Conservation (phyloP, 2,797 vertebrate genomes). For the Microcaecilia unicolor region DNA sequence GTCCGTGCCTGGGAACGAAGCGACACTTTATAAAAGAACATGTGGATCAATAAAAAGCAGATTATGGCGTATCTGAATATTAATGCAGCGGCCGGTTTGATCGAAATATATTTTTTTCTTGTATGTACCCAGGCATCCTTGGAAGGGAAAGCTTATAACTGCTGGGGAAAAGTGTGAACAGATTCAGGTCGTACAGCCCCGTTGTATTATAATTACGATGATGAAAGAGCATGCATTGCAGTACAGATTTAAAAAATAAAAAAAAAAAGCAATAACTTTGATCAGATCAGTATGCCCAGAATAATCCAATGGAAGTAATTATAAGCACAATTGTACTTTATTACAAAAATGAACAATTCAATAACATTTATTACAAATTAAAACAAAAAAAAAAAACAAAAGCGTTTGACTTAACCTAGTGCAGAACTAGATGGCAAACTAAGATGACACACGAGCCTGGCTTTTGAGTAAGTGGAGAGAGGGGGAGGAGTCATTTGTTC, state of each 20-base stretch:
- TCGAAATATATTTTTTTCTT: neutral
- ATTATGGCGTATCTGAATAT: slow-evolving; percentile 11
- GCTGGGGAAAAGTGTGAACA: slow-evolving; percentile 1
- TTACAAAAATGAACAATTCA: no score
- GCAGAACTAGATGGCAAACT: no score
- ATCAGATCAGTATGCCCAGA: no score
- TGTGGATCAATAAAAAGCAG: slow-evolving; percentile 19
- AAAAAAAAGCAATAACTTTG: neutral
- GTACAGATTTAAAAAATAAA: no score
- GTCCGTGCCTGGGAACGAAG: slow-evolving; percentile 6
- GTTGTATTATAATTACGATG: neutral
- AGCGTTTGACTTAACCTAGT: no score
- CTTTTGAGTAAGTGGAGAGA: no score
- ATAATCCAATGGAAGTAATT: no score
- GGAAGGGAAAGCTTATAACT: neutral
- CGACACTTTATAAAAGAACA: slow-evolving; percentile 9
- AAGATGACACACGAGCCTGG: no score
- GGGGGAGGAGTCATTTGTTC: no score
- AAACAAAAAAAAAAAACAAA: no score
- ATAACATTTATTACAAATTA: no score
- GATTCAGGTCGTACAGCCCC: neutral
- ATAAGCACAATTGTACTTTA: no score
- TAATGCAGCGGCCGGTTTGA: slow-evolving; percentile 1
- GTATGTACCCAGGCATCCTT: neutral
- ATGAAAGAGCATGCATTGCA: neutral